Percentiles rank a stretch among this genome's conserved stretches.
Evolutionary conservation across 2,113 vertebrate species (phyloP).

Genomic region (Setophaga kirtlandii): DNA sequence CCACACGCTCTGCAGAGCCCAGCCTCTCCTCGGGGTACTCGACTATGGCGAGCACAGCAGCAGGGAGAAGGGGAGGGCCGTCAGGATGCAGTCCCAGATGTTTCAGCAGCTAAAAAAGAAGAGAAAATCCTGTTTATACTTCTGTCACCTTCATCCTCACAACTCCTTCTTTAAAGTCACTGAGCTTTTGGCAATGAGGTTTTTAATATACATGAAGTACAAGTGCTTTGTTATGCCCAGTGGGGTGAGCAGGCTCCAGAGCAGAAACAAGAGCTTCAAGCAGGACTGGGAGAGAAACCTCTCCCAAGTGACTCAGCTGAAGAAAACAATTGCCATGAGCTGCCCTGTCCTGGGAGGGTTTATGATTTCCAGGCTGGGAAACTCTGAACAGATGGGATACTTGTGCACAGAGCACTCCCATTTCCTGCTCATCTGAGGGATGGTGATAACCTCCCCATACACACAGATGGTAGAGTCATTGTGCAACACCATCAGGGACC

Average conservation of each 20-base stretch:
- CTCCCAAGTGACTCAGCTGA: not conserved
- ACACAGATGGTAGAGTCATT: no score
- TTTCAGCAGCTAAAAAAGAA: conserved; percentile 79
- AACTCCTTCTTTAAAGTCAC: not conserved
- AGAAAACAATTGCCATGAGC: not conserved
- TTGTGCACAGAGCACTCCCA: not conserved
- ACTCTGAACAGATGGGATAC: not conserved
- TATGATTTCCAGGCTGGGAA: not conserved
- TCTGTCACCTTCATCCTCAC: not conserved
- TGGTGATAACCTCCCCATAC: not conserved
- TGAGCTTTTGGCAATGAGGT: not conserved
- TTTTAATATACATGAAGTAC: not conserved
- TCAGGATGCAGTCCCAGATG: conserved; percentile 77
- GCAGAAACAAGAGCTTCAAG: not conserved
- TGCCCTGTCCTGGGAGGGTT: not conserved
- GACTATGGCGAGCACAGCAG: conserved; percentile 78
- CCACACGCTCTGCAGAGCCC: not conserved
- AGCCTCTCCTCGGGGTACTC: conserved; percentile 72
- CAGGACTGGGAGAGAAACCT: not conserved
- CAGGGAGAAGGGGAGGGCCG: conserved; percentile 77
- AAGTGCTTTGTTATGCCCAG: not conserved
- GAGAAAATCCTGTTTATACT: not conserved
- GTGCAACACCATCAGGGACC: not conserved
- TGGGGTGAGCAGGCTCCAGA: not conserved
- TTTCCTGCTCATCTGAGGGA: not conserved